Evolutionary conservation across 2,113 vertebrate species (phyloP).

Genomic region (Raphicerus campestris): DNA sequence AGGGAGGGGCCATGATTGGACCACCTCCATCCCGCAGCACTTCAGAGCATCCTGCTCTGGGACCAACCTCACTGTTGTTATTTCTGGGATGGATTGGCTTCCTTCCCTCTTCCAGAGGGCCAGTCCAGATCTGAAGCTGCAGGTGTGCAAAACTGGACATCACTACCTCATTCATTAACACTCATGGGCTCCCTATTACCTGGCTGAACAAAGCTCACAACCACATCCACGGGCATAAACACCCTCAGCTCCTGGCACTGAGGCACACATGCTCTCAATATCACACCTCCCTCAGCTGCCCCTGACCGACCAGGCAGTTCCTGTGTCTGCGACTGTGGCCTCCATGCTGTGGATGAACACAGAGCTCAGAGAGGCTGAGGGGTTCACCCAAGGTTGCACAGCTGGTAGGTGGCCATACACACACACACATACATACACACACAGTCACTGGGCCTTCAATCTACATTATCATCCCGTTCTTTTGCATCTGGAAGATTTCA

Average conservation of each 20-base stretch:
- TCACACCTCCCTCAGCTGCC: neutral
- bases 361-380: neutral
- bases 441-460: neutral
- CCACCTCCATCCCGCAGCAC: neutral
- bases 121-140: neutral
- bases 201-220: neutral
- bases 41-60: too few species aligned
- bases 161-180: neutral
- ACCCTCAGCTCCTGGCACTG: neutral
- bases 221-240: fast-evolving
- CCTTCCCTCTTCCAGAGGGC: neutral
- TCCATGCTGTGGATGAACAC: neutral
- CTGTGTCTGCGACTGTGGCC: neutral
- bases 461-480: neutral
- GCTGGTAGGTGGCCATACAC: neutral
- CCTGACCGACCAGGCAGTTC: fast-evolving
- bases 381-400: neutral
- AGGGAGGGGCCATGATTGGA: fast-evolving
- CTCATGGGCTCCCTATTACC: neutral
- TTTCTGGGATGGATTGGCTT: neutral
- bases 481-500: neutral
- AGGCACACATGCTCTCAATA: fast-evolving
- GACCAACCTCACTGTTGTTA: neutral
- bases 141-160: neutral
- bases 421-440: neutral